Percentiles rank a stretch among this genome's conserved stretches.
Conservation (phyloP, 37 sponge, comb jelly and placozoan species). For the Tethya wilhelma region DNA sequence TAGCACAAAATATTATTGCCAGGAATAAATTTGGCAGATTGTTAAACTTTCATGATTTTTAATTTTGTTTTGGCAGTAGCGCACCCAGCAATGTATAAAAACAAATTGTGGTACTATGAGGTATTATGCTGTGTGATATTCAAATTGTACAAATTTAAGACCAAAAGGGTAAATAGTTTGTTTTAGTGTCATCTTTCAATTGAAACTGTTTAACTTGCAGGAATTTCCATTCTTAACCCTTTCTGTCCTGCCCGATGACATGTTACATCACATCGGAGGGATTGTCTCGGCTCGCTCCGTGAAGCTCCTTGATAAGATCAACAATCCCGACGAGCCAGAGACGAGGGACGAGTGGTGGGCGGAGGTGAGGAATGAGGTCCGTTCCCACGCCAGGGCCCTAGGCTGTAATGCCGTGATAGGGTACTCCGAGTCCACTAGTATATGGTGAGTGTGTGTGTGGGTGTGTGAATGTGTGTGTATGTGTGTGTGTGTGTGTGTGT, state of each 20-base stretch:
- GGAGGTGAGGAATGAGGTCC: conserved; percentile 82
- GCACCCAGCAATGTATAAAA: too few relatives aligned
- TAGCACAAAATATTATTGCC: too few relatives aligned
- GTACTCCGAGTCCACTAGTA: conserved; percentile 80
- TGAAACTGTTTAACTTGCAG: conserved; percentile 14
- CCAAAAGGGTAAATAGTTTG: not conserved
- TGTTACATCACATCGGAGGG: conserved; percentile 73
- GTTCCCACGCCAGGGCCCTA: conserved; percentile 72
- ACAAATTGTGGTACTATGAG: too few relatives aligned
- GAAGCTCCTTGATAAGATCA: conserved; percentile 87
- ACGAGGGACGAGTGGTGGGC: conserved; percentile 89
- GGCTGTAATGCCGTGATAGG: conserved; percentile 84
- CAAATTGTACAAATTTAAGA: too few relatives aligned
- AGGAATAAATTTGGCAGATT: too few relatives aligned
- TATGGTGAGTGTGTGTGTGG: conserved; percentile 80
- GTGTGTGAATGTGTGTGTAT: too few relatives aligned
- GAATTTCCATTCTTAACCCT: conserved; percentile 91
- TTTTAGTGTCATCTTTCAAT: not conserved
- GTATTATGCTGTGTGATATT: too few relatives aligned
- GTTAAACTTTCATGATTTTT: too few relatives aligned
- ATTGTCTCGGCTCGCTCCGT: conserved; percentile 86
- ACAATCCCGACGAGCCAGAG: conserved; percentile 90
- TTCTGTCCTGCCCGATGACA: conserved; percentile 64
- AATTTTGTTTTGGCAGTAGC: too few relatives aligned
- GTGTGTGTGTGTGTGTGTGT: too few relatives aligned